Base-by-base conservation (phyloP, 2,113 vertebrate genomes). In the Cathartes aura region DNA sequence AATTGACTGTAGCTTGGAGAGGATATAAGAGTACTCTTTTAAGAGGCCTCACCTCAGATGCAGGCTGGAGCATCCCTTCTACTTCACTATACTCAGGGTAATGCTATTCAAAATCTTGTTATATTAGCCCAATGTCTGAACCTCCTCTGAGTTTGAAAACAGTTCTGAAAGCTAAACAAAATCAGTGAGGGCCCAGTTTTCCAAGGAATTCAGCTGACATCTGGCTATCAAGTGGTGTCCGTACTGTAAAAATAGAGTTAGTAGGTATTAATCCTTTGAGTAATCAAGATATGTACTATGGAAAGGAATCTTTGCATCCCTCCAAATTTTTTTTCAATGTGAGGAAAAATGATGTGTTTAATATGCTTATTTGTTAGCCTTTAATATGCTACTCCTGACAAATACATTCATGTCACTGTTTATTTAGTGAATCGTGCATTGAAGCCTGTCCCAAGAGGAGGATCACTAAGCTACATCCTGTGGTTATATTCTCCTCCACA, bases 1-100 rank as follows among this genome's bases (percentile, higher is more conserved):
- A 60, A 60, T 30, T 74, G 40, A 20, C 24, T 50, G 45, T 47
- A 66, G 17, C 14, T 74, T 67, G 27, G 32, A 85, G 12, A 63
- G 1, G 5, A 79, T 23, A 16, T 22, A 40, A 63, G 50, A 36
- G 1, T 67, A 70, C 3, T 45, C 36, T 47, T 0, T 0, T 55
- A 68, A 40, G 9, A 62, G 12, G 5, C 17, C 22, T 87, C 14
- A 1, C 32, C 32, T 67, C 14, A 53, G 26, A 42, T 23, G 14
- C 0, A 3, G 19, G 9, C 18, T 90, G 42, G 30, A 87, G 18
- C 8, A 78, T 74, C 9, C 15, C 4, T 74, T 63, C 47, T 59
- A 47, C 16, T 68, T 87, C 16, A 13, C 9, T 56, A 4, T 40
- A 27, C 2, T 60, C 6, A n/a, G 34, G 5, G 16, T 24, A 23